A percentile compares a stretch with the other conserved stretches of the same genome.
Evolutionary conservation across 1,140 invertebrate species (phyloP).

Genomic region (Scaptomyza montana): DNA sequence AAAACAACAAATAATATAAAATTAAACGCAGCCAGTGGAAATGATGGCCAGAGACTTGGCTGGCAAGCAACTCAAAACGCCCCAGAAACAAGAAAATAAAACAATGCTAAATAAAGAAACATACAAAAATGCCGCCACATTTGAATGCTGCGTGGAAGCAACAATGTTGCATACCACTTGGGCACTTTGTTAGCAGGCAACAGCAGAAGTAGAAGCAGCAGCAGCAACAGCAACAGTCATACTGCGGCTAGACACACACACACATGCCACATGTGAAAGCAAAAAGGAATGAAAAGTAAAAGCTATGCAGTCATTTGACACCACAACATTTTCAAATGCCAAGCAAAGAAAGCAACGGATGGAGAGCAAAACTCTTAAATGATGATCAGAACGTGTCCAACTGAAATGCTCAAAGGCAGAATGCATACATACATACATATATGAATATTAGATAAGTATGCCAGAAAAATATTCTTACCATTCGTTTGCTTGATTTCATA

Average conservation of each 20-base stretch:
- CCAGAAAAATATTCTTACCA: background rate
- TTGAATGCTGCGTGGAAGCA: slow-evolving; percentile 78
- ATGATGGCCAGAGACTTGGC: slow-evolving; percentile 58
- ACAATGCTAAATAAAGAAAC: slow-evolving; percentile 33
- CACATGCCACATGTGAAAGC: slow-evolving; percentile 1
- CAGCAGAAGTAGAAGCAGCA: too few species aligned
- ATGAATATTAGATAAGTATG: background rate
- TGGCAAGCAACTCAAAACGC: slow-evolving; percentile 57
- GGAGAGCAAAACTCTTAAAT: slow-evolving; percentile 78
- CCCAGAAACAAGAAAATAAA: slow-evolving; percentile 26
- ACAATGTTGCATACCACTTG: slow-evolving; percentile 82
- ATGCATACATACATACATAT: background rate
- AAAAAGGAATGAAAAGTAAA: slow-evolving; percentile 49
- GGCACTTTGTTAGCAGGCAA: slow-evolving; percentile 74
- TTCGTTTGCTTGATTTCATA: too few species aligned
- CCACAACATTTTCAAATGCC: slow-evolving; percentile 77
- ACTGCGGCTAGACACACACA: slow-evolving; percentile 35
- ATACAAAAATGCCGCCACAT: slow-evolving; percentile 74
- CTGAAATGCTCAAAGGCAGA: background rate
- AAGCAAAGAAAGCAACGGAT: slow-evolving; percentile 50
- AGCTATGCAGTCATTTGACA: slow-evolving; percentile 45
- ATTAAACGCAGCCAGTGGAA: slow-evolving; percentile 80
- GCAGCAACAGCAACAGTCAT: slow-evolving; percentile 31
- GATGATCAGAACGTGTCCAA: slow-evolving; percentile 78
- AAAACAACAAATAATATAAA: slow-evolving; percentile 33